A percentile compares a stretch with the other conserved stretches of the same genome.
Evolutionary conservation across 1,140 invertebrate species (phyloP).

Genomic region (Ptiloglossa arizonensis): DNA sequence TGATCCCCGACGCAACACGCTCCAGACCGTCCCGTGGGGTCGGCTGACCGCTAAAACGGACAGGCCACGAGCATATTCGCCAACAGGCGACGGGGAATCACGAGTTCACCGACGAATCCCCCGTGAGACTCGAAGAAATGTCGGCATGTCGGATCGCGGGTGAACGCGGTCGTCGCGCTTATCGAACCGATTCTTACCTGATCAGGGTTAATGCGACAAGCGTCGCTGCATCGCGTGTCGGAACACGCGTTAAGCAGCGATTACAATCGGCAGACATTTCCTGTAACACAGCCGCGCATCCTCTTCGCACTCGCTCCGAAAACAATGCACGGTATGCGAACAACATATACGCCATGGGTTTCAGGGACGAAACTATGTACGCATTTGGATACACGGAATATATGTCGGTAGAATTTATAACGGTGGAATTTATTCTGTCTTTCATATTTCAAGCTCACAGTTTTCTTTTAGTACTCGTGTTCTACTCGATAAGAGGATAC

Average conservation of each 20-base stretch:
- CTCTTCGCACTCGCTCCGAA: constrained; percentile 10
- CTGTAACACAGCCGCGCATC: constrained; percentile 50
- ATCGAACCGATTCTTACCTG: constrained; percentile 39
- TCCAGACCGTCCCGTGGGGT: neutral
- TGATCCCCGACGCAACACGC: constrained; percentile 9
- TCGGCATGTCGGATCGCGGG: neutral
- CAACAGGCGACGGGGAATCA: neutral
- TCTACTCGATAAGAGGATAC: too few species aligned
- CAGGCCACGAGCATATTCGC: too few species aligned
- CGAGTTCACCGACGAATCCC: neutral
- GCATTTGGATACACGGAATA: too few species aligned
- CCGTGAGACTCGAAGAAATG: constrained; percentile 1
- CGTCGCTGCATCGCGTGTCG: too few species aligned
- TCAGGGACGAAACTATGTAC: too few species aligned
- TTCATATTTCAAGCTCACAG: too few species aligned
- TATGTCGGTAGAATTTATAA: too few species aligned
- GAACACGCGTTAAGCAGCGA: constrained; percentile 37
- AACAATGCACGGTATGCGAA: too few species aligned
- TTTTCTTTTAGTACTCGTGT: too few species aligned
- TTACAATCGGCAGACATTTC: constrained; percentile 59
- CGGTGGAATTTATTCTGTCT: too few species aligned
- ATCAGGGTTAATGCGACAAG: constrained; percentile 10
- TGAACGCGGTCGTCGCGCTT: constrained; percentile 10
- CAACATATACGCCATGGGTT: too few species aligned
- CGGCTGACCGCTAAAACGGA: neutral